A percentile compares a stretch with the other conserved stretches of the same genome.
Conservation (phyloP, 2,888 invertebrate species). For the Oscheius sp. region DNA sequence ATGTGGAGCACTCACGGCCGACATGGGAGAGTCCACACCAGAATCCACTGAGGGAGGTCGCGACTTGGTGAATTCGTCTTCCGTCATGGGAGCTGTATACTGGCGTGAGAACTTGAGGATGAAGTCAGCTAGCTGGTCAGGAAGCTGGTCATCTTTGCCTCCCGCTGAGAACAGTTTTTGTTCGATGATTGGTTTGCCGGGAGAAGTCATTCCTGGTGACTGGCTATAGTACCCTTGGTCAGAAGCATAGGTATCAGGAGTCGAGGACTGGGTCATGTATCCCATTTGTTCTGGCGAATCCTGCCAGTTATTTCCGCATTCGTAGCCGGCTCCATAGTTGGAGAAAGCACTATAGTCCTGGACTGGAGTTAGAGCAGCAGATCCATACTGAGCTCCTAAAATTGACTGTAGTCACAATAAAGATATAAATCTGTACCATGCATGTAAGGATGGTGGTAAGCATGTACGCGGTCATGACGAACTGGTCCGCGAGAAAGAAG, state of each 20-base stretch:
- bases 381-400: constrained; percentile 46
- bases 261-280: constrained; percentile 53
- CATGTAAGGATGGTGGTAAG: constrained; percentile 49
- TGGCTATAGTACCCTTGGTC: constrained; percentile 60
- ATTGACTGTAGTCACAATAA: background rate
- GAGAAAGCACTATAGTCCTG: constrained; percentile 57
- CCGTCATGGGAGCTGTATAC: constrained; percentile 40
- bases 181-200: background rate
- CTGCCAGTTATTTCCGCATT: constrained; percentile 62
- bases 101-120: constrained; percentile 71
- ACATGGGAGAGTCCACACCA: constrained; percentile 70
- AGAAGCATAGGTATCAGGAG: constrained; percentile 68
- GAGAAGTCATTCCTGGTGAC: constrained; percentile 42
- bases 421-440: constrained; percentile 32
- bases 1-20: constrained; percentile 66
- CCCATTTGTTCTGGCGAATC: constrained; percentile 55
- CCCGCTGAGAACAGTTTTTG: constrained; percentile 12
- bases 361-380: constrained; percentile 49
- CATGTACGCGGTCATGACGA: constrained; percentile 44
- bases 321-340: constrained; percentile 61
- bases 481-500: constrained; percentile 71
- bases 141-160: constrained; percentile 49
- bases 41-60: constrained; percentile 62
- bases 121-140: constrained; percentile 72
- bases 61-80: constrained; percentile 40